Conservation (phyloP, 2,113 vertebrate species). For the Cygnus atratus region DNA sequence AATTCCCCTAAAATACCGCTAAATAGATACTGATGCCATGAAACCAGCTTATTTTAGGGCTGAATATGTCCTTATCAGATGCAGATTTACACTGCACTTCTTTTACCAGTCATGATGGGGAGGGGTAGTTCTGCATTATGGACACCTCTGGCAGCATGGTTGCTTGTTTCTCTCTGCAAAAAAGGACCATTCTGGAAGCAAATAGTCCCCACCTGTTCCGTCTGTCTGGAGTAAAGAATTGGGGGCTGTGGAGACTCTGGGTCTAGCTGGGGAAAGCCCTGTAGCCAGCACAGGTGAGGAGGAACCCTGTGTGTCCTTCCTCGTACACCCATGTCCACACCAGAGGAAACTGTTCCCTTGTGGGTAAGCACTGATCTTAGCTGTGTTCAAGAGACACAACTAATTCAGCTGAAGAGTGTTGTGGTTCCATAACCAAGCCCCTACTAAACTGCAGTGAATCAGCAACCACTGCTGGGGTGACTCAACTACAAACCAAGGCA, state of each 20-base stretch:
- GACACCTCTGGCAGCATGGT: background rate
- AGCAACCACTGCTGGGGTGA: background rate
- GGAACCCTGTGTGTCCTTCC: background rate
- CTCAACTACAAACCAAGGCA: background rate
- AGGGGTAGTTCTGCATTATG: rapidly evolving
- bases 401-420: background rate
- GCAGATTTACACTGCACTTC: background rate
- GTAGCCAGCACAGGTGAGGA: background rate
- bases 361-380: background rate
- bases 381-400: no score
- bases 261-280: background rate
- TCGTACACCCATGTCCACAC: background rate
- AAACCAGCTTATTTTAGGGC: background rate
- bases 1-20: background rate
- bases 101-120: background rate
- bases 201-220: background rate
- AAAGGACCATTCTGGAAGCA: background rate
- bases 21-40: background rate
- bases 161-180: background rate
- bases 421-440: background rate
- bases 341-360: background rate
- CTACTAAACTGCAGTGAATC: background rate
- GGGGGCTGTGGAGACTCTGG: rapidly evolving
- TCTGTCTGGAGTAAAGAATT: background rate
- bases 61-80: background rate